Evolutionary conservation across 1,140 invertebrate genomes (phyloP).

Genomic region (Euwallacea similis): DNA sequence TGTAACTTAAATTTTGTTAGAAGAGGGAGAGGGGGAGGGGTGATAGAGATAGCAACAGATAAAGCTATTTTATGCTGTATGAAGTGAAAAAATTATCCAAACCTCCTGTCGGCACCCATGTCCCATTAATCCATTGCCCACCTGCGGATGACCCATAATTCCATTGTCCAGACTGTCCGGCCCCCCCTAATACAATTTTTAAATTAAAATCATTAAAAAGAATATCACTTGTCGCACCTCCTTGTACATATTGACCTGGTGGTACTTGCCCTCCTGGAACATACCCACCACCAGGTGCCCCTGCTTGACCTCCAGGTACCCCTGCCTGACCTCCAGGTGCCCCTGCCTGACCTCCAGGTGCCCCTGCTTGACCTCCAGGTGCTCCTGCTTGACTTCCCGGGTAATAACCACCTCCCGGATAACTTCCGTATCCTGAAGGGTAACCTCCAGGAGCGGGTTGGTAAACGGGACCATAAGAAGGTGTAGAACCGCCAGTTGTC

Average conservation of each 20-base stretch:
- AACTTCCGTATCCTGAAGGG: neutral
- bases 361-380: neutral
- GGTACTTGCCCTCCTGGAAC: constrained; percentile 3
- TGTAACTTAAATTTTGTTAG: neutral
- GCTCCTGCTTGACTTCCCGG: neutral
- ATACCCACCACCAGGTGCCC: constrained; percentile 1
- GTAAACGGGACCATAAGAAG: neutral
- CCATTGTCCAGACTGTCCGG: neutral
- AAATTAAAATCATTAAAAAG: neutral
- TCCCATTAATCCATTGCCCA: neutral
- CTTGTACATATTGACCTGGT: constrained; percentile 17
- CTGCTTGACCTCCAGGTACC: neutral
- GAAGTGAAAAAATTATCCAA: neutral
- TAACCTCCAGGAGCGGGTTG: neutral
- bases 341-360: neutral
- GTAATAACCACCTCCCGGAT: constrained; percentile 2
- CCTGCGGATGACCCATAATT: too few species aligned
- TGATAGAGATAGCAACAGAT: neutral
- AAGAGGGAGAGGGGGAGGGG: neutral
- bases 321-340: neutral
- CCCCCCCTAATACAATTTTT: neutral
- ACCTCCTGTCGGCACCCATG: constrained; percentile 6
- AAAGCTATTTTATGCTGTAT: too few species aligned
- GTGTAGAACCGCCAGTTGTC: neutral
- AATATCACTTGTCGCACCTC: constrained; percentile 2